Evolutionary conservation across 2,113 vertebrate genomes (phyloP), one percentile per base, ranked within the genome.

Genomic region (Neolamprologus sp.): DNA sequence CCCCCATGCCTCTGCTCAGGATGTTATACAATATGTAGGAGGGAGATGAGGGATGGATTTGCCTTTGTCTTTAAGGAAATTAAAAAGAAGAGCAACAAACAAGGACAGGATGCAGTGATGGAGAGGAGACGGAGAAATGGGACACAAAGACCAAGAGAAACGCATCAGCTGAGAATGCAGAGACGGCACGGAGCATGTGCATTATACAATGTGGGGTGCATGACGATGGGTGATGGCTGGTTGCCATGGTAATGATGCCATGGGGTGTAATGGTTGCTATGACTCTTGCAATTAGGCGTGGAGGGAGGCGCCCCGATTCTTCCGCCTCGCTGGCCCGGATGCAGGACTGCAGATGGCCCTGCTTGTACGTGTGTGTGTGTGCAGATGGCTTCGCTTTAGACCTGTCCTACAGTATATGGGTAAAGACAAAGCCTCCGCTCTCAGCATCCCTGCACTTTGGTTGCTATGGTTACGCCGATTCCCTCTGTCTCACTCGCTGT

Each of bases 331-430:
- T 94, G 94, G 92, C 88, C 92, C 9, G 75, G 80, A 82, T 89
- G 92, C 89, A 85, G 88, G 91, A 86, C 90, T 92, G 80, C 95
- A 96, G 95, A 95, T 95, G 95, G 94, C 87, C 63, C 60, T 37
- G 60, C 86, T 80, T 80, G 54, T 60, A 53, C 23, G 82, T 53
- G 65, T 58, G 81, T 88, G 82, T 58, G 26, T 28, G 87, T 35
- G 40, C 87, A 93, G 92, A 93, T 93, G 87, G 93, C 86, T 23
- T 17, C 16, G 83, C 86, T 89, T 33, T 88, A 90, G 82, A 88
- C 85, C 85, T 92, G 90, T 92, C 79, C 78, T 85, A 86, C 58
- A 87, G 6, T 86, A 58, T 65, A 93, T 6, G 12, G 63, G 23
- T 83, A 40, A 51, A 94, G 92, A 96, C 93, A 95, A 95, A 95